phyloP scores from a whole-genome alignment of 1,140 invertebrate species.

The Tenebrio molitor region DNA sequence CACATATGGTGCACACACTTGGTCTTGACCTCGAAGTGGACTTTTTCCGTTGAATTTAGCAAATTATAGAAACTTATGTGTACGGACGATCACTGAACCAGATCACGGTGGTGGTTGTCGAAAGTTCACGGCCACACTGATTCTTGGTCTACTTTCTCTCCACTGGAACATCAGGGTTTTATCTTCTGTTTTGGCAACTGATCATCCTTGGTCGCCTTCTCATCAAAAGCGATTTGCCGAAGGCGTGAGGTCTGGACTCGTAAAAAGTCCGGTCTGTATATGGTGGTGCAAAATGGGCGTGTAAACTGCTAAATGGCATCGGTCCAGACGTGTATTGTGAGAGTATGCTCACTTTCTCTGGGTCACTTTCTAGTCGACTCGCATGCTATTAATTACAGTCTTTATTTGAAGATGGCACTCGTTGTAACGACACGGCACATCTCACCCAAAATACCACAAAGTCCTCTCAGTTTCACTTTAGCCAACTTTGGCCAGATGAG shows the following conservation, averaged over 20 bases:
- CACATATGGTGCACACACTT: constrained; percentile 13
- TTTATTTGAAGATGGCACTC: constrained; percentile 28
- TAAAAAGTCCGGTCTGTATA: no score
- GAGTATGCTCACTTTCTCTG: constrained; percentile 41
- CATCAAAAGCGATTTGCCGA: neutral
- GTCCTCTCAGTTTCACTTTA: no score
- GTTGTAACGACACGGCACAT: no score
- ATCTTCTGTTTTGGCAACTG: neutral
- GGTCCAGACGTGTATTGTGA: constrained; percentile 28
- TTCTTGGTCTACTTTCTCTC: constrained; percentile 42
- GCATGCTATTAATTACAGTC: constrained; percentile 10
- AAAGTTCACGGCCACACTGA: constrained; percentile 43
- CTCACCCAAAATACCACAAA: no score
- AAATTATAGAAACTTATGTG: constrained; percentile 12
- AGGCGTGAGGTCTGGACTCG: no score
- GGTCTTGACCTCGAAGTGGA: constrained; percentile 23
- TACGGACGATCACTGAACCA: constrained; percentile 13
- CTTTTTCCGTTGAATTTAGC: constrained; percentile 15
- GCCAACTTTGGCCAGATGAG: no score
- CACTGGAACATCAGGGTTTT: neutral
- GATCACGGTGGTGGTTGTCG: constrained; percentile 29
- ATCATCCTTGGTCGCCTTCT: neutral
- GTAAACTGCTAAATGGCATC: constrained; percentile 17
- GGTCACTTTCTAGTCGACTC: constrained; percentile 42
- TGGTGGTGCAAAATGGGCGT: constrained; percentile 6